Percentiles rank a stretch among this genome's conserved stretches.
Evolutionary conservation across 2,797 vertebrate genomes (phyloP).

Genomic region (Poeciliopsis turneri): DNA sequence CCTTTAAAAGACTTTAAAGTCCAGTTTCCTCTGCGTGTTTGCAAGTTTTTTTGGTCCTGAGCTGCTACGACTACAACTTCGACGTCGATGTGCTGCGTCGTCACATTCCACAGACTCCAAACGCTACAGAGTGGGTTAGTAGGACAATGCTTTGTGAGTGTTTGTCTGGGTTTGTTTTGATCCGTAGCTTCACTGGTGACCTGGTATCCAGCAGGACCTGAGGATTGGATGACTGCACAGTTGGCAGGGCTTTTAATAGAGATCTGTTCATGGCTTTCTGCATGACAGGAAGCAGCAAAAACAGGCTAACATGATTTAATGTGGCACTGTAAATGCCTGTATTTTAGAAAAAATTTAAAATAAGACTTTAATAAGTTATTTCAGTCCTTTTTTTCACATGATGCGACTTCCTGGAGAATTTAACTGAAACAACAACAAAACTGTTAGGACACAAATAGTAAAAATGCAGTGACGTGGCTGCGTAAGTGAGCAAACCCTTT

Average conservation of each 20-base stretch:
- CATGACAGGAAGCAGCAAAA: slow-evolving; percentile 31
- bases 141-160: slow-evolving; percentile 56
- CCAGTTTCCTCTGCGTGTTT: not conserved
- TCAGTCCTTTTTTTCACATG: not conserved
- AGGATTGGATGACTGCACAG: slow-evolving; percentile 46
- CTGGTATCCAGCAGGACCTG: slow-evolving; percentile 49
- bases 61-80: slow-evolving; percentile 20
- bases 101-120: slow-evolving; percentile 57
- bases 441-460: not conserved
- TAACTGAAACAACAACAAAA: not conserved
- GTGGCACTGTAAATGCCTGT: not conserved
- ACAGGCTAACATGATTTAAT: slow-evolving; percentile 24
- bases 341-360: not conserved
- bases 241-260: slow-evolving; percentile 48
- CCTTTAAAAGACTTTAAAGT: slow-evolving; percentile 39
- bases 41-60: not conserved
- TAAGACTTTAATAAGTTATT: not conserved
- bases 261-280: slow-evolving; percentile 27
- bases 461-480: not conserved
- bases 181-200: slow-evolving; percentile 44
- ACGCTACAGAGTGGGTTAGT: slow-evolving; percentile 70
- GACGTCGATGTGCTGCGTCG: slow-evolving; percentile 45
- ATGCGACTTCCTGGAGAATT: not conserved
- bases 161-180: slow-evolving; percentile 64
- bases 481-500: not conserved